phyloP scores from a whole-genome alignment of 2,797 vertebrate genomes.

The Lepus townsendii region DNA sequence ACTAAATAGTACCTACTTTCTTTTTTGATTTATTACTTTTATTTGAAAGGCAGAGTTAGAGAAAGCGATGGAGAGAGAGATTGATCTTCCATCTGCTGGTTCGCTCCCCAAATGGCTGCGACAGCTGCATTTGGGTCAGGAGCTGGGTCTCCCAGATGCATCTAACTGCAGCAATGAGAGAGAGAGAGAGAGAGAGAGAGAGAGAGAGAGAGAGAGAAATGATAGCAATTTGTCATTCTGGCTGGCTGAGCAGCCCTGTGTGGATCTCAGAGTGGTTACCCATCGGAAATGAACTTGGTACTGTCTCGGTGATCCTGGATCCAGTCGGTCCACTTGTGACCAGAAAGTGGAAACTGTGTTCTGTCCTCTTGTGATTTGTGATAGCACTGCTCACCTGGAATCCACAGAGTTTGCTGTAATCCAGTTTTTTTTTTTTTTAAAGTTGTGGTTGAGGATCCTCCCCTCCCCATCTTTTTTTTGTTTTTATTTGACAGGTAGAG shows the following conservation, averaged over 20 bases:
- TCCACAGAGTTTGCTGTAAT: not conserved
- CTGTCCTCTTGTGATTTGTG: not conserved
- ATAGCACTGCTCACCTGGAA: not conserved
- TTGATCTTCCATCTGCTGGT: no score
- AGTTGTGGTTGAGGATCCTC: no score
- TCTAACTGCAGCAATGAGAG: constrained; percentile 20
- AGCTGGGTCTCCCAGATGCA: not conserved
- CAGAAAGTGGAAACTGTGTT: not conserved
- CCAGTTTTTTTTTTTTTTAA: not conserved
- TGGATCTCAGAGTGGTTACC: not conserved
- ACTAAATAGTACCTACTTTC: not conserved
- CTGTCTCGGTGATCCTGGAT: not conserved
- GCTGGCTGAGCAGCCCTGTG: not conserved
- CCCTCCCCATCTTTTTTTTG: not conserved
- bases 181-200: not conserved
- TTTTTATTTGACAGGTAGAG: no score
- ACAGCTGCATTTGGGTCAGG: no score
- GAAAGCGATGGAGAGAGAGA: no score
- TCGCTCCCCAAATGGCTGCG: no score
- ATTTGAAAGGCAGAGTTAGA: no score
- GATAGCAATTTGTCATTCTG: constrained; percentile 17
- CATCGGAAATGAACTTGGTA: not conserved
- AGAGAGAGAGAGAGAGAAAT: no score
- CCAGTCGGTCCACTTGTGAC: not conserved
- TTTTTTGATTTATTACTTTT: no score